A percentile compares a stretch with the other conserved stretches of the same genome.
These are phyloP conservation scores for Corythornis leucogaster DNA, from an alignment of 2,797 vertebrate genomes.

Conservation along the genomic window DNA sequence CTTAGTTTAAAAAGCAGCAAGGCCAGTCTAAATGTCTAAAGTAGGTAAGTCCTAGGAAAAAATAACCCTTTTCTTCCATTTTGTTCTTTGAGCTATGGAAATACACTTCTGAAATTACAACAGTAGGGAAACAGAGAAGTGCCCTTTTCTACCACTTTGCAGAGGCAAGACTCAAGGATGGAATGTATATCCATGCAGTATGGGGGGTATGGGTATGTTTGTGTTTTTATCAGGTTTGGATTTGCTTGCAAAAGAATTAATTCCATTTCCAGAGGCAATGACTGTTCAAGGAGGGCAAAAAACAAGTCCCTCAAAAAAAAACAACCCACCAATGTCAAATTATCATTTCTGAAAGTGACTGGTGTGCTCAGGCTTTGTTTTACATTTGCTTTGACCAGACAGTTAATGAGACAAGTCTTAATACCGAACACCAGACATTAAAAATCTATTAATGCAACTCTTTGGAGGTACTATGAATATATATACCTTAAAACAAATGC, in stretches of 20 bases:
- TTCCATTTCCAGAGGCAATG: not conserved
- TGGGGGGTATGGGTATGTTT: no score
- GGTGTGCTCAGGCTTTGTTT: not conserved
- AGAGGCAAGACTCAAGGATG: not conserved
- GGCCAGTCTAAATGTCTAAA: not conserved
- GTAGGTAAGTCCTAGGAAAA: not conserved
- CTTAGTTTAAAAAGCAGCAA: not conserved
- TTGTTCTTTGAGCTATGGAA: not conserved
- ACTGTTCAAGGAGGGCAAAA: not conserved
- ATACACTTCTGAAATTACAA: not conserved
- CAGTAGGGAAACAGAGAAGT: not conserved
- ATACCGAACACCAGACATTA: not conserved
- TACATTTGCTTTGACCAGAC: not conserved
- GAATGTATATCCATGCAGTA: not conserved
- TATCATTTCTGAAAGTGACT: not conserved
- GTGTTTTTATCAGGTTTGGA: not conserved
- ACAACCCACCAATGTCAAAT: rapidly evolving
- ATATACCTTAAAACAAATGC: conserved; percentile 94
- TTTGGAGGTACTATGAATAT: not conserved
- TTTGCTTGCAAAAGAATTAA: not conserved
- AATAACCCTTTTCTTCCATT: not conserved
- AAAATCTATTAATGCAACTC: not conserved
- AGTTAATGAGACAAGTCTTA: not conserved
- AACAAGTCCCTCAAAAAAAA: not conserved
- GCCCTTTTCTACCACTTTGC: not conserved